Evolutionary conservation across 2,888 invertebrate species (phyloP).

Genomic region (Ophion obscuratus): DNA sequence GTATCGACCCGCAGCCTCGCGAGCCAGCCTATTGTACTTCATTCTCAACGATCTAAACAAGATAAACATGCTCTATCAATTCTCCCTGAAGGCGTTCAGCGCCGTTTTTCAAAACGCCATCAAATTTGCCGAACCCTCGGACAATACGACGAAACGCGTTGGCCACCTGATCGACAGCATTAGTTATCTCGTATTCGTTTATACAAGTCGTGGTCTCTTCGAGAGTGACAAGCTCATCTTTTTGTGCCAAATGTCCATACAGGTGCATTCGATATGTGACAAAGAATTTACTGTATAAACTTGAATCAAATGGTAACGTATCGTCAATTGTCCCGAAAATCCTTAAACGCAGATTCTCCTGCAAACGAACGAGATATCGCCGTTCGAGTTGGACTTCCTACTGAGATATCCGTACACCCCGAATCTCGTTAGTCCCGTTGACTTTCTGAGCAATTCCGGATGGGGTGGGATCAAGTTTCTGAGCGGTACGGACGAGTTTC

Average conservation of each 20-base stretch:
- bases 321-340: too few species aligned
- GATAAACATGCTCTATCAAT: constrained; percentile 98
- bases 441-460: constrained; percentile 91
- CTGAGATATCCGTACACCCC: constrained; percentile 93
- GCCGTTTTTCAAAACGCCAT: constrained; percentile 96
- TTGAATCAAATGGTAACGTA: too few species aligned
- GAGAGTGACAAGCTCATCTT: constrained; percentile 97
- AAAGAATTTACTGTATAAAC: too few species aligned
- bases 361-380: constrained; percentile 88
- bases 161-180: constrained; percentile 93
- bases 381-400: constrained; percentile 93
- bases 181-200: constrained; percentile 93
- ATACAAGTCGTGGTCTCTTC: constrained; percentile 95
- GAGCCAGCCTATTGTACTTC: constrained; percentile 96
- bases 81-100: constrained; percentile 96
- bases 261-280: constrained; percentile 84
- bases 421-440: constrained; percentile 90
- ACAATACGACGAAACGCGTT: constrained; percentile 90
- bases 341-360: constrained; percentile 86
- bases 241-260: constrained; percentile 93
- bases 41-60: constrained; percentile 96
- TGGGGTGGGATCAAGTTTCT: constrained; percentile 95
- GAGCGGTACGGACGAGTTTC: constrained; percentile 91
- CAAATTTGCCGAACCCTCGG: constrained; percentile 87
- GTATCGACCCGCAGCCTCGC: constrained; percentile 93